Evolutionary conservation across 1,140 invertebrate genomes (phyloP).

Genomic region (Neodiprion virginianus): DNA sequence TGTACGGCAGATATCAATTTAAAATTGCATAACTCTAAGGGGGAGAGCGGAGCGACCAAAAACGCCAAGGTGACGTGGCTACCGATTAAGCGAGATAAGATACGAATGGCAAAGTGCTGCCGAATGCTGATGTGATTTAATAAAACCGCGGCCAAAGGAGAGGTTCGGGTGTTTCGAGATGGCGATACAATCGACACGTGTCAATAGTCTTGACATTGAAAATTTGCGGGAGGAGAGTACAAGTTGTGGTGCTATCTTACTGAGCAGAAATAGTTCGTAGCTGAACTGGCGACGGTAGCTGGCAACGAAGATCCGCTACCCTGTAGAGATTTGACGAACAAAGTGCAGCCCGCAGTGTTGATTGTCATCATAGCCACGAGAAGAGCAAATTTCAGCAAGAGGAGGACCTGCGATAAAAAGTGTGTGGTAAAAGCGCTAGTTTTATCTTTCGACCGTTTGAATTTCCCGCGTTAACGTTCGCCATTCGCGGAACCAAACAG

Average conservation of each 20-base stretch:
- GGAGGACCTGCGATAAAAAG: slow-evolving; percentile 34
- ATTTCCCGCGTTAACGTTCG: slow-evolving; percentile 11
- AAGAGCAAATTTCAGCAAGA: slow-evolving; percentile 49
- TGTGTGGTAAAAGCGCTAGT: neutral
- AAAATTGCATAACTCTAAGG: too few species aligned
- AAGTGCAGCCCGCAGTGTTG: slow-evolving; percentile 67
- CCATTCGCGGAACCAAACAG: slow-evolving; percentile 7
- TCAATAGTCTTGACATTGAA: too few species aligned
- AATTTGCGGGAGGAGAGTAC: too few species aligned
- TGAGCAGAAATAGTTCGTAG: slow-evolving; percentile 69
- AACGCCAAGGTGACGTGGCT: too few species aligned
- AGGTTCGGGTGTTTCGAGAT: too few species aligned
- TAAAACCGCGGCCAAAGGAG: too few species aligned
- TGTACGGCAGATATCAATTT: too few species aligned
- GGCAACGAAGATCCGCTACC: slow-evolving; percentile 64
- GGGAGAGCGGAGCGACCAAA: too few species aligned
- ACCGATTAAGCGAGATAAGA: too few species aligned
- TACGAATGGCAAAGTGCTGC: too few species aligned
- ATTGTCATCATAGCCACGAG: slow-evolving; percentile 64
- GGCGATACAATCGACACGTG: too few species aligned
- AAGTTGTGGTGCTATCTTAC: slow-evolving; percentile 52
- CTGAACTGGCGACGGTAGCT: slow-evolving; percentile 66
- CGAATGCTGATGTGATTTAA: too few species aligned
- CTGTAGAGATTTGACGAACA: slow-evolving; percentile 68
- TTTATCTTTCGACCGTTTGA: slow-evolving; percentile 16